Evolutionary conservation across 2,888 invertebrate species (phyloP).

Genomic region (Strigamia crassipes): DNA sequence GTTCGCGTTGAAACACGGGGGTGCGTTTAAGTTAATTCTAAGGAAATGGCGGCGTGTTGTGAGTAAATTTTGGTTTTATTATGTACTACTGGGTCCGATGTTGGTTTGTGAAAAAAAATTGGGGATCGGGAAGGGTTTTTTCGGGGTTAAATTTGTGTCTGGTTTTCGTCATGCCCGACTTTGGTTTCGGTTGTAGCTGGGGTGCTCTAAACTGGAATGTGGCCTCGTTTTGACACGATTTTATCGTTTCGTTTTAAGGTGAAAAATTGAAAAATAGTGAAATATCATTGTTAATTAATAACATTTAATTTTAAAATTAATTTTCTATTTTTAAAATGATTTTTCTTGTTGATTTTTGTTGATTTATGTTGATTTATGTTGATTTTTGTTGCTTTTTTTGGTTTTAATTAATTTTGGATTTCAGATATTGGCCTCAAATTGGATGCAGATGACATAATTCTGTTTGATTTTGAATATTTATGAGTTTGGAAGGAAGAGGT

Average conservation of each 20-base stretch:
- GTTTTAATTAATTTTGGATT: background rate
- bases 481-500: too few relatives aligned
- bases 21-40: slow-evolving; percentile 4
- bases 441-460: too few relatives aligned
- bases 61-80: background rate
- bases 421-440: background rate
- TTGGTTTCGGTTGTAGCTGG: background rate
- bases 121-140: background rate
- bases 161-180: background rate
- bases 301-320: too few relatives aligned
- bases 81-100: background rate
- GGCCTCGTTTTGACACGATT: background rate
- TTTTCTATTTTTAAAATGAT: background rate
- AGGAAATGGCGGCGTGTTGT: background rate
- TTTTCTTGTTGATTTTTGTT: too few relatives aligned
- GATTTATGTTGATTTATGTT: background rate
- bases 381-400: background rate
- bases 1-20: background rate
- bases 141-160: background rate
- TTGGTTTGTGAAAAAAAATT: background rate
- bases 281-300: background rate
- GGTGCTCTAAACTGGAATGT: background rate
- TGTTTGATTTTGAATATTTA: too few relatives aligned
- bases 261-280: background rate
- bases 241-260: background rate